phyloP scores from a whole-genome alignment of 2,113 vertebrate species.

The Typhlomys cinereus region DNA sequence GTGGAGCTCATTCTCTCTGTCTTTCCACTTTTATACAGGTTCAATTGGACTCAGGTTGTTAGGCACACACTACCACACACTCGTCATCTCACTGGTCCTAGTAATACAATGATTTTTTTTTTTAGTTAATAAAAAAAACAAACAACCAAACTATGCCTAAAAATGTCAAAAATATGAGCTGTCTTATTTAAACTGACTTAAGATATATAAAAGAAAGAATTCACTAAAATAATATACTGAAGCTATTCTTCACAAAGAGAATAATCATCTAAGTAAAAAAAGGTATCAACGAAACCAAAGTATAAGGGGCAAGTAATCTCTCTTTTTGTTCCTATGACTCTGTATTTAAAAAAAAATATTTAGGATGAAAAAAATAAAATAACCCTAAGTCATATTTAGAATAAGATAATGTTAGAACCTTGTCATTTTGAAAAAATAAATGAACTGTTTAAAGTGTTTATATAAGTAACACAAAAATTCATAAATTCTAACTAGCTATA shows the following conservation, averaged over 20 bases:
- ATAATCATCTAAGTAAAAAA: neutral
- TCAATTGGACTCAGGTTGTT: too few species aligned
- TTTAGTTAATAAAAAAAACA: too few species aligned
- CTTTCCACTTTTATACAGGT: too few species aligned
- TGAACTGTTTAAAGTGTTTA: neutral
- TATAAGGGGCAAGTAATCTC: neutral
- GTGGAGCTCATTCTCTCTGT: too few species aligned
- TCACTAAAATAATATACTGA: neutral
- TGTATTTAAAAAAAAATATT: neutral
- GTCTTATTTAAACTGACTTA: neutral
- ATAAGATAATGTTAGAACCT: neutral
- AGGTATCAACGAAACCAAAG: conserved; percentile 28
- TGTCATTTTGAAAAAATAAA: neutral
- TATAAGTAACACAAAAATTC: neutral
- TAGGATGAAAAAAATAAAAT: neutral
- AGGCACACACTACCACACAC: too few species aligned
- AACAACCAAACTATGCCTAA: neutral
- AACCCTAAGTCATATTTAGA: neutral
- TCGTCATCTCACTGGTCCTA: too few species aligned
- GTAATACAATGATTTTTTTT: too few species aligned
- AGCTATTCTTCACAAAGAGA: neutral
- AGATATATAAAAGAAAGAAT: neutral
- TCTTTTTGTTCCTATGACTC: conserved; percentile 2
- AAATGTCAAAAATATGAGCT: conserved; percentile 6
- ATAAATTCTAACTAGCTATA: neutral